Evolutionary conservation across 2,113 vertebrate genomes (phyloP).

Genomic region (Sinocyclocheilus maitianheensis): DNA sequence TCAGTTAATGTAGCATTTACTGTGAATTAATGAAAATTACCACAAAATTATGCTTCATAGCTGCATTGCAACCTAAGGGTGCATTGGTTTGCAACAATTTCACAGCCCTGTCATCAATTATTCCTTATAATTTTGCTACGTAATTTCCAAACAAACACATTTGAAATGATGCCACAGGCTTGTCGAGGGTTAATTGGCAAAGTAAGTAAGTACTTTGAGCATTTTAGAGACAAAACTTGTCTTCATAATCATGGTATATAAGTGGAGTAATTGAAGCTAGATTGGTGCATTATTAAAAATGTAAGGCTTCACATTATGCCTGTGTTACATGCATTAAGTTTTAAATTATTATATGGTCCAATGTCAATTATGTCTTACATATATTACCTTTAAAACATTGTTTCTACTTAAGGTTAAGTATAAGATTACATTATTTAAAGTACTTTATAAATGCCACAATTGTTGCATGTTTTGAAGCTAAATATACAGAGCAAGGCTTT

Average conservation of each 20-base stretch:
- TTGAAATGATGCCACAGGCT: background rate
- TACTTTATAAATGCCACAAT: background rate
- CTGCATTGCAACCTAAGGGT: background rate
- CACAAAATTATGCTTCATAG: background rate
- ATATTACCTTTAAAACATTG: constrained; percentile 2
- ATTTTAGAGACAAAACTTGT: background rate
- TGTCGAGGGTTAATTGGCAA: background rate
- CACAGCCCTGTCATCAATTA: background rate
- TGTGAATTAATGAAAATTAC: background rate
- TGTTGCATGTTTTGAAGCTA: background rate
- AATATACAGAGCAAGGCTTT: background rate
- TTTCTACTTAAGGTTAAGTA: background rate
- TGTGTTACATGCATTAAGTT: background rate
- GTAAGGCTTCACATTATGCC: background rate
- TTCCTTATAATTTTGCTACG: background rate
- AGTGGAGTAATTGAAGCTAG: background rate
- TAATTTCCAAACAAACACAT: background rate
- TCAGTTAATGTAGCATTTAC: background rate
- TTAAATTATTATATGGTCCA: background rate
- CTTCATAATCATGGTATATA: background rate
- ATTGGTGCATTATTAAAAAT: background rate
- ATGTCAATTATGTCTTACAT: background rate
- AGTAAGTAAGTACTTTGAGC: background rate
- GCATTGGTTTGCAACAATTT: background rate
- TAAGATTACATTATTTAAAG: background rate